phyloP scores from a whole-genome alignment of 64 coral and sea anemone species.

The Cladopsammia gracilis region DNA sequence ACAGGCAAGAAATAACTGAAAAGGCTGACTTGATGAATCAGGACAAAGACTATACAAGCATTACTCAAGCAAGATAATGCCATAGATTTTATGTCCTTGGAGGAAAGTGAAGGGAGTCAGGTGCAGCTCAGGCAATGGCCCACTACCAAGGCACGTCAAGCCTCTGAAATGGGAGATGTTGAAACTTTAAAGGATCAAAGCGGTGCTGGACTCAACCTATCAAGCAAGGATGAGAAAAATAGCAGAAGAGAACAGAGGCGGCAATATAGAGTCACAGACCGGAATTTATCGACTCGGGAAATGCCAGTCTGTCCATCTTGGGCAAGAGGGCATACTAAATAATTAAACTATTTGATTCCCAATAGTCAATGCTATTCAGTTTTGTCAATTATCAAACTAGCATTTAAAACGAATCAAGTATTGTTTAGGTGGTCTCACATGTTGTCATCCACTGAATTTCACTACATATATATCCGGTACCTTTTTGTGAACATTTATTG shows the following conservation, averaged over 20 bases:
- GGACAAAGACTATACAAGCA: neutral
- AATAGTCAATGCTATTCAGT: no score
- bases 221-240: neutral
- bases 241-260: neutral
- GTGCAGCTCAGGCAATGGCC: neutral
- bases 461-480: no score
- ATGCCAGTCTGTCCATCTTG: neutral
- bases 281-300: neutral
- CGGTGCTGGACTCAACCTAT: neutral
- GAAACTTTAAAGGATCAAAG: neutral
- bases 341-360: no score
- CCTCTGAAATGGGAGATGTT: neutral
- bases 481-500: no score
- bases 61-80: neutral
- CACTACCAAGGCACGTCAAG: neutral
- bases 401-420: no score
- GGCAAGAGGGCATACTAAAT: no score
- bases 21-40: neutral
- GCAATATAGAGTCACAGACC: neutral
- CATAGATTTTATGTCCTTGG: neutral
- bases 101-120: neutral
- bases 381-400: no score
- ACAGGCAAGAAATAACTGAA: neutral
- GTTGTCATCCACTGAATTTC: no score
- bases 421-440: no score